These are phyloP conservation scores for Fragum sueziense DNA, from an alignment of 2,888 invertebrate species.

Conservation along the genomic window DNA sequence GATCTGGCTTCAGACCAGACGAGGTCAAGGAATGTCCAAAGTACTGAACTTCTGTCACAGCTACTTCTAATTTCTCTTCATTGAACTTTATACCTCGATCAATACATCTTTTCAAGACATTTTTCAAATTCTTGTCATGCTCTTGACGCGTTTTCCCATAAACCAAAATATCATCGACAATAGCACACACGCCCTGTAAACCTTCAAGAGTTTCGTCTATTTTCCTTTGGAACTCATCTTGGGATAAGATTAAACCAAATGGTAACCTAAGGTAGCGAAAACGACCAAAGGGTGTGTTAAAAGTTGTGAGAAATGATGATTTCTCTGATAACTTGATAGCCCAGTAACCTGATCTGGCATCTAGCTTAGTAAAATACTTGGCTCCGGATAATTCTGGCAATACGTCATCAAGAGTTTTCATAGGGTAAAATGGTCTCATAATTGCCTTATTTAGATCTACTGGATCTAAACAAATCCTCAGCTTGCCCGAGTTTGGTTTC, in stretches of 20 bases:
- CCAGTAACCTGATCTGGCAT: conserved; percentile 33
- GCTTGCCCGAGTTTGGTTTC: background rate
- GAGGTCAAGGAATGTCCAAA: conserved; percentile 23
- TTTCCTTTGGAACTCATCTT: conserved; percentile 26
- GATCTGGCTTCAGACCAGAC: conserved; percentile 20
- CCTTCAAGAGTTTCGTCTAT: conserved; percentile 48
- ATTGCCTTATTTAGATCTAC: no score
- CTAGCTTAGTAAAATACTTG: conserved; percentile 40
- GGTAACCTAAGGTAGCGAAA: conserved; percentile 48
- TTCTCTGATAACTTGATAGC: conserved; percentile 41
- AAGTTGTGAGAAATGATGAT: conserved; percentile 38
- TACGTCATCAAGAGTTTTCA: conserved; percentile 59
- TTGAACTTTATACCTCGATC: conserved; percentile 30
- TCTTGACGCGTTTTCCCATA: conserved; percentile 29
- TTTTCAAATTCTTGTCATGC: conserved; percentile 24
- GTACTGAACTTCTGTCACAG: conserved; percentile 21
- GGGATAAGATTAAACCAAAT: conserved; percentile 50
- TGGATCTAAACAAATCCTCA: no score
- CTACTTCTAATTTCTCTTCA: conserved; percentile 33
- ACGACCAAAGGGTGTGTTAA: conserved; percentile 40
- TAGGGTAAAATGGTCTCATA: no score
- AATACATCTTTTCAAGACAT: conserved; percentile 17
- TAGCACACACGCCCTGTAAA: conserved; percentile 34
- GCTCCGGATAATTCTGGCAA: conserved; percentile 24
- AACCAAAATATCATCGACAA: conserved; percentile 39